A percentile compares a stretch with the other conserved stretches of the same genome.
Evolutionary conservation across 2,797 vertebrate species (phyloP).

Genomic region (Hoplostethus mediterraneus): DNA sequence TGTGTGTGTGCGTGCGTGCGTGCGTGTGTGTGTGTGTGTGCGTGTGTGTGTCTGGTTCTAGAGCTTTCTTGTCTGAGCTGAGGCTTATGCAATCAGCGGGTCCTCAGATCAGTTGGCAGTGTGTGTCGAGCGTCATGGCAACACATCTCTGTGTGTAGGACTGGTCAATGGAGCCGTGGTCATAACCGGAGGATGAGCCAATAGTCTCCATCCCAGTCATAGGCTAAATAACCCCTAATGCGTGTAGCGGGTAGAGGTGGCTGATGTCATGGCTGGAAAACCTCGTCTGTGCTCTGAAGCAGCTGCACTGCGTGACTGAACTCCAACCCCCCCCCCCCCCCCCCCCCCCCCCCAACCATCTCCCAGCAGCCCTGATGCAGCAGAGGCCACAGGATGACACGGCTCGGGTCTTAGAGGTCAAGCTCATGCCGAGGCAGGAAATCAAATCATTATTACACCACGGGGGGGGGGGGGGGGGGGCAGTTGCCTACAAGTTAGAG

Average conservation of each 20-base stretch:
- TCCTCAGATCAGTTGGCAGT: conserved; percentile 62
- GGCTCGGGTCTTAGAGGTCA: conserved; percentile 25
- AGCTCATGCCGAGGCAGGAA: conserved; percentile 5
- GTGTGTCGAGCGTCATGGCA: conserved; percentile 67
- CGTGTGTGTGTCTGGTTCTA: conserved; percentile 26
- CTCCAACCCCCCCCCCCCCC: conserved; percentile 20
- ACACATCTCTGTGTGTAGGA: conserved; percentile 64
- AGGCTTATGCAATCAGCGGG: conserved; percentile 69
- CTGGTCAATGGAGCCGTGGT: conserved; percentile 64
- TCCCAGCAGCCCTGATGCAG: conserved; percentile 10
- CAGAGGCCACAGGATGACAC: not conserved
- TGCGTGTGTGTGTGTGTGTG: not conserved
- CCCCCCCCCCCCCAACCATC: conserved; percentile 35
- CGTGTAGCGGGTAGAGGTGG: conserved; percentile 33
- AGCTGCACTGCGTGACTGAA: conserved; percentile 53
- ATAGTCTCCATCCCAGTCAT: conserved; percentile 34
- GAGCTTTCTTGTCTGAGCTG: conserved; percentile 62
- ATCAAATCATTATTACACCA: conserved; percentile 27
- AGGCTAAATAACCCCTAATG: conserved; percentile 33
- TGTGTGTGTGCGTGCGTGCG: conserved; percentile 7
- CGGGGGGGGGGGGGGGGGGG: too few relatives aligned
- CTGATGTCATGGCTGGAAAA: conserved; percentile 69
- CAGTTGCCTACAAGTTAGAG: not conserved
- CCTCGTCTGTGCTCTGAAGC: conserved; percentile 34
- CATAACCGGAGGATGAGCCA: conserved; percentile 60